Evolutionary conservation across 2,888 invertebrate genomes (phyloP).

Genomic region (Euzophera pinguis): DNA sequence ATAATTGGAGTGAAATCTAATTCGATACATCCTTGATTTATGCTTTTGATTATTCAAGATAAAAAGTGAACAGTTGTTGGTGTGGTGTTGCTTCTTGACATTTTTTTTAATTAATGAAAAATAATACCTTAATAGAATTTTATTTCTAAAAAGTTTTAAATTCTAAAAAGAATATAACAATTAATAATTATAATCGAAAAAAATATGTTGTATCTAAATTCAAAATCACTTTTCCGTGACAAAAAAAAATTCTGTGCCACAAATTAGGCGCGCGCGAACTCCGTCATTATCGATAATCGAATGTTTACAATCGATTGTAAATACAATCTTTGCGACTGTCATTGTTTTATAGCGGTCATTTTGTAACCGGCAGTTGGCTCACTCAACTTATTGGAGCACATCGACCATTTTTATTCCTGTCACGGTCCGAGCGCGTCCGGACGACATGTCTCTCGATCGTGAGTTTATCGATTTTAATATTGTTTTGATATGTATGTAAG

Average conservation of each 20-base stretch:
- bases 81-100: no score
- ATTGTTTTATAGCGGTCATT: constrained; percentile 64
- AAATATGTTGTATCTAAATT: no score
- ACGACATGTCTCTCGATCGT: constrained; percentile 41
- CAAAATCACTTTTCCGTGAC: no score
- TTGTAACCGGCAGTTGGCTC: constrained; percentile 62
- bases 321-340: constrained; percentile 42
- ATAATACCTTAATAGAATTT: no score
- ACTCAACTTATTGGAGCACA: constrained; percentile 72
- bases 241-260: constrained; percentile 27
- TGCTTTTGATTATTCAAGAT: no score
- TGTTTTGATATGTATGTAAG: not conserved
- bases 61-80: no score
- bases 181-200: no score
- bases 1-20: constrained; percentile 19
- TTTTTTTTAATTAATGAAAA: no score
- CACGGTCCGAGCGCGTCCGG: constrained; percentile 53
- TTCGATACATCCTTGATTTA: constrained; percentile 39
- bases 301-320: constrained; percentile 39
- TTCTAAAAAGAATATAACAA: no score
- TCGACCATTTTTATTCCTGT: constrained; percentile 63
- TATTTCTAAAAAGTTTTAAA: no score
- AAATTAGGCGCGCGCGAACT: constrained; percentile 41
- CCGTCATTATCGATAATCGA: constrained; percentile 40
- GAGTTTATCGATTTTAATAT: constrained; percentile 25